Percentiles rank a stretch among this genome's conserved stretches.
These are phyloP conservation scores for Hephaestus fuliginosus DNA, from an alignment of 2,797 vertebrate genomes.

Conservation along the genomic window DNA sequence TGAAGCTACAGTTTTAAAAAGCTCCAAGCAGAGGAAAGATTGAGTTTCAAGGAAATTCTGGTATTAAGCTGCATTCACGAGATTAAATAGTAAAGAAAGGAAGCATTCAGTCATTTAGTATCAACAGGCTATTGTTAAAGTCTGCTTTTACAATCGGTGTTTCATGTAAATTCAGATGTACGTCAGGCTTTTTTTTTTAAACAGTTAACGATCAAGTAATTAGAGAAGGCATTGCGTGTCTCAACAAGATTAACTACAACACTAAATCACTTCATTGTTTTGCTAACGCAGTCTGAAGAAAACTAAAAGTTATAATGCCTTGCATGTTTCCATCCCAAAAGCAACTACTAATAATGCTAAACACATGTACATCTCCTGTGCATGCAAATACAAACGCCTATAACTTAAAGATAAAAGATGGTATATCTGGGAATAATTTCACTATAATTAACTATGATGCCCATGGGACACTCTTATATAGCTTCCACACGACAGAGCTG, in stretches of 20 bases:
- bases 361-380: not conserved
- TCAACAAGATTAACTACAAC: not conserved
- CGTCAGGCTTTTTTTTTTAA: not conserved
- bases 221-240: not conserved
- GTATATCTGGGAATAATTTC: slow-evolving; percentile 59
- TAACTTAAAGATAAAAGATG: slow-evolving; percentile 29
- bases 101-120: not conserved
- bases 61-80: not conserved
- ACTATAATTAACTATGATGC: slow-evolving; percentile 26
- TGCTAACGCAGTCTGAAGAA: not conserved
- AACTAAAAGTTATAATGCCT: not conserved
- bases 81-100: slow-evolving; percentile 6
- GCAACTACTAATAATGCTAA: not conserved
- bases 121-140: not conserved
- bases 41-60: rapidly evolving
- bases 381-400: slow-evolving; percentile 17
- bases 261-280: not conserved
- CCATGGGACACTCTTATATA: slow-evolving; percentile 14
- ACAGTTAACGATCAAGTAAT: not conserved
- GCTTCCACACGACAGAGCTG: slow-evolving; percentile 19
- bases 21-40: slow-evolving; percentile 3
- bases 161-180: not conserved
- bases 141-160: not conserved
- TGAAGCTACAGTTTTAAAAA: slow-evolving; percentile 15
- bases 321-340: not conserved